Percentiles rank a stretch among this genome's conserved stretches.
Evolutionary conservation across 2,888 invertebrate genomes (phyloP).

Genomic region (Thereva nobilitata): DNA sequence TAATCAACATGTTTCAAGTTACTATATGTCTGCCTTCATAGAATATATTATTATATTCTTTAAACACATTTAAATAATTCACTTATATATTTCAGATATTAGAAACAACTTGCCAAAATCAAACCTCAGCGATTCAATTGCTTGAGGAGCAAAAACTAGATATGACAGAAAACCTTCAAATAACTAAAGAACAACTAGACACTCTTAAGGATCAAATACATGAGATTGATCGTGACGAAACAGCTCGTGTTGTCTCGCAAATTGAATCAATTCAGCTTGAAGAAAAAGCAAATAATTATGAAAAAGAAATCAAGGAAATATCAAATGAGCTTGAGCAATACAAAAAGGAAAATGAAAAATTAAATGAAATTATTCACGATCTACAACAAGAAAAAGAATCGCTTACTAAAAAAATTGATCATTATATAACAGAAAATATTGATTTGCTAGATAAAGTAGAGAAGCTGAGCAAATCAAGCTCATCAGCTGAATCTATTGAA

Average conservation of each 20-base stretch:
- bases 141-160: constrained; percentile 71
- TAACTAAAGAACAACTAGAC: constrained; percentile 66
- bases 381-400: constrained; percentile 66
- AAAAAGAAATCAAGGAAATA: constrained; percentile 55
- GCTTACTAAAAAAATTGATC: constrained; percentile 65
- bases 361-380: constrained; percentile 62
- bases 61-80: neutral
- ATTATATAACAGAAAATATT: constrained; percentile 73
- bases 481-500: constrained; percentile 76
- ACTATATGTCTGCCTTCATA: too few species aligned
- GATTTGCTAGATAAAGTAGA: constrained; percentile 73
- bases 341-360: constrained; percentile 62
- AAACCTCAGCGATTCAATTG: constrained; percentile 48
- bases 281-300: constrained; percentile 68
- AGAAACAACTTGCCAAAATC: constrained; percentile 49
- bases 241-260: constrained; percentile 74
- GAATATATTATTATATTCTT: too few species aligned
- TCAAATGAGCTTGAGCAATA: constrained; percentile 61
- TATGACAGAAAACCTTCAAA: constrained; percentile 65
- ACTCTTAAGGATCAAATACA: constrained; percentile 66
- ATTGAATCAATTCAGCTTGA: constrained; percentile 78
- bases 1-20: too few species aligned
- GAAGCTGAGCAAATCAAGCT: constrained; percentile 71
- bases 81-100: constrained; percentile 42
- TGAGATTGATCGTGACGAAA: constrained; percentile 67